Evolutionary conservation across 1,140 invertebrate genomes (phyloP).

Genomic region (Oryctes rhinoceros): DNA sequence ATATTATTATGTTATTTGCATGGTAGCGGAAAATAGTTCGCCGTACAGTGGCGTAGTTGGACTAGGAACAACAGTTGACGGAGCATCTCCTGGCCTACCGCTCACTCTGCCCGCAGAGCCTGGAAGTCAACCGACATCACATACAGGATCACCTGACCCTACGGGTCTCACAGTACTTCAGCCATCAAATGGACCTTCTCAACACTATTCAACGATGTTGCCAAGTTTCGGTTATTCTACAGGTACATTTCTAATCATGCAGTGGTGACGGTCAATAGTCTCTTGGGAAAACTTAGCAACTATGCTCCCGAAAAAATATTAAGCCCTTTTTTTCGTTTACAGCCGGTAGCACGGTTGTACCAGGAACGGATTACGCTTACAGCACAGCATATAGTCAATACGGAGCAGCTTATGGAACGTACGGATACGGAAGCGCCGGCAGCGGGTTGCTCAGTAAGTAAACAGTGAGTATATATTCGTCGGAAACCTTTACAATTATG

Average conservation of each 20-base stretch:
- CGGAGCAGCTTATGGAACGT: conserved; percentile 74
- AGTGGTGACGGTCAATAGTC: conserved; percentile 11
- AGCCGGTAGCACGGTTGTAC: conserved; percentile 70
- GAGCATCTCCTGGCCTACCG: conserved; percentile 62
- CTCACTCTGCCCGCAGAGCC: conserved; percentile 68
- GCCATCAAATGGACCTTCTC: conserved; percentile 61
- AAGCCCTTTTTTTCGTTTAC: conserved; percentile 54
- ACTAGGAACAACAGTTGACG: conserved; percentile 63
- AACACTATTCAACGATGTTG: conserved; percentile 70
- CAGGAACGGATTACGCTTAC: conserved; percentile 74
- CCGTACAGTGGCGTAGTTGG: conserved; percentile 66
- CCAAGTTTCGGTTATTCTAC: conserved; percentile 77
- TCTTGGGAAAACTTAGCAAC: not conserved
- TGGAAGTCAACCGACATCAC: conserved; percentile 61
- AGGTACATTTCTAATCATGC: conserved; percentile 63
- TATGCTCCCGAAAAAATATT: not conserved
- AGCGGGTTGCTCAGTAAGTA: conserved; percentile 85
- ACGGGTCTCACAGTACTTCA: conserved; percentile 67
- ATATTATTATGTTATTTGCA: conserved; percentile 60
- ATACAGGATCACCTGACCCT: conserved; percentile 65
- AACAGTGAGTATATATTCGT: conserved; percentile 71
- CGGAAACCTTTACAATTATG: conserved; percentile 2
- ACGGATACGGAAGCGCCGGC: conserved; percentile 75
- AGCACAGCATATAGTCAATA: conserved; percentile 80
- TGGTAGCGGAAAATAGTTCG: conserved; percentile 67